Conservation (phyloP, 2,888 invertebrate genomes). For the Megastigmus dorsalis region DNA sequence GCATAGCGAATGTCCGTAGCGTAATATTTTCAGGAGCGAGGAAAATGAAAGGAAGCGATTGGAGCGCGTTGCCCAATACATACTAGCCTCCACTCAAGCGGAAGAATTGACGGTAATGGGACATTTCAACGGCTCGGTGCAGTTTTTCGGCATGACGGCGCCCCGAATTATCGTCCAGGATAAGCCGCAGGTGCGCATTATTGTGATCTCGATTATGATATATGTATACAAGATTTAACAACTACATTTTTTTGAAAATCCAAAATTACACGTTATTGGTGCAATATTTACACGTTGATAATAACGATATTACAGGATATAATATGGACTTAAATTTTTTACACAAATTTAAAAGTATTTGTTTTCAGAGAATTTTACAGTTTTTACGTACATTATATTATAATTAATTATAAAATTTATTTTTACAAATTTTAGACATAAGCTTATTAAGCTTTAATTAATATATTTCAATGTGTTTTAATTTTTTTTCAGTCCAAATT, state of each 20-base stretch:
- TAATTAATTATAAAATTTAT: too few relatives aligned
- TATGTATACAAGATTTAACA: too few relatives aligned
- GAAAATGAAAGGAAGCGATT: slow-evolving; percentile 60
- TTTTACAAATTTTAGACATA: too few relatives aligned
- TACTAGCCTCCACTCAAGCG: slow-evolving; percentile 61
- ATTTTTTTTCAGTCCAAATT: slow-evolving; percentile 59
- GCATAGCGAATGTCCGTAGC: not conserved
- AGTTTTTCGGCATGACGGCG: slow-evolving; percentile 63
- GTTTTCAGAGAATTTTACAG: too few relatives aligned
- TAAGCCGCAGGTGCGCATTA: slow-evolving; percentile 47
- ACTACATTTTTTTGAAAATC: too few relatives aligned
- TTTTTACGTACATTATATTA: too few relatives aligned
- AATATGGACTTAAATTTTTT: too few relatives aligned
- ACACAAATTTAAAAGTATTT: too few relatives aligned
- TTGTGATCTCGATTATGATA: not conserved
- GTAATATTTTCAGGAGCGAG: slow-evolving; percentile 58
- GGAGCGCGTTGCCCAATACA: slow-evolving; percentile 61
- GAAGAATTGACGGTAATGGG: slow-evolving; percentile 66
- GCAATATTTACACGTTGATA: too few relatives aligned
- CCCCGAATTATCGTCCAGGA: slow-evolving; percentile 42
- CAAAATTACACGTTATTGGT: too few relatives aligned
- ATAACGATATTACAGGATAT: too few relatives aligned
- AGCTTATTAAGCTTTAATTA: too few relatives aligned
- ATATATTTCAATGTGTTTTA: not conserved
- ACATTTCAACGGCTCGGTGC: slow-evolving; percentile 62